phyloP scores from a whole-genome alignment of 2,113 vertebrate species.

The Macquaria australasica region DNA sequence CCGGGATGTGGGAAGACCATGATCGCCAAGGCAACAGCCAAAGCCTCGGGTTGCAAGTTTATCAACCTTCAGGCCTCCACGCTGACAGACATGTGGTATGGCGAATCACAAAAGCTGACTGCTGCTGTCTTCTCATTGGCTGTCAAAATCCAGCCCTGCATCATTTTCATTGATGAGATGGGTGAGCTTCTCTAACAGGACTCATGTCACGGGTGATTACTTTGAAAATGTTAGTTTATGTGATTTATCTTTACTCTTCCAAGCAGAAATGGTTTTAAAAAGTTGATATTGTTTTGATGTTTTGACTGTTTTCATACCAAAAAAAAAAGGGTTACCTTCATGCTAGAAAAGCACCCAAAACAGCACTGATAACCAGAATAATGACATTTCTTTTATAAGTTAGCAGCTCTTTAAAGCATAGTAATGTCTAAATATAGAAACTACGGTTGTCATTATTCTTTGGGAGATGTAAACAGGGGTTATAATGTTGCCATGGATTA shows the following conservation, averaged over 20 bases:
- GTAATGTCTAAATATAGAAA: neutral
- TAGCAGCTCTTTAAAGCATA: neutral
- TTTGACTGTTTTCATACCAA: neutral
- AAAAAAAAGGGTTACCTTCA: neutral
- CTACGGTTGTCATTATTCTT: neutral
- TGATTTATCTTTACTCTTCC: neutral
- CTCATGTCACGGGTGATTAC: neutral
- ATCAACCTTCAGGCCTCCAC: conserved; percentile 88
- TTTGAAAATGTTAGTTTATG: neutral
- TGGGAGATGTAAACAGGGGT: neutral
- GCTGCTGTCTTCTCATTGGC: conserved; percentile 88
- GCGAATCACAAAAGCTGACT: conserved; percentile 88
- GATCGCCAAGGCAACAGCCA: conserved; percentile 87
- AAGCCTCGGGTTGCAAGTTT: conserved; percentile 87
- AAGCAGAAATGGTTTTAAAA: neutral
- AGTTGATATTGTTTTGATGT: neutral
- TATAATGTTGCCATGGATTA: neutral
- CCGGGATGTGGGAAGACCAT: conserved; percentile 89
- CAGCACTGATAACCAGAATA: neutral
- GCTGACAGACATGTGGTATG: conserved; percentile 88
- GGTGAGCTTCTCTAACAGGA: conserved; percentile 72
- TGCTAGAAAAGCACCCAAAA: neutral
- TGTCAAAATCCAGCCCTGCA: conserved; percentile 87
- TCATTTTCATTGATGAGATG: conserved; percentile 89
- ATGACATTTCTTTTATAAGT: neutral